Base-by-base conservation (phyloP, 1,140 invertebrate species). In the Colletes latitarsis region DNA sequence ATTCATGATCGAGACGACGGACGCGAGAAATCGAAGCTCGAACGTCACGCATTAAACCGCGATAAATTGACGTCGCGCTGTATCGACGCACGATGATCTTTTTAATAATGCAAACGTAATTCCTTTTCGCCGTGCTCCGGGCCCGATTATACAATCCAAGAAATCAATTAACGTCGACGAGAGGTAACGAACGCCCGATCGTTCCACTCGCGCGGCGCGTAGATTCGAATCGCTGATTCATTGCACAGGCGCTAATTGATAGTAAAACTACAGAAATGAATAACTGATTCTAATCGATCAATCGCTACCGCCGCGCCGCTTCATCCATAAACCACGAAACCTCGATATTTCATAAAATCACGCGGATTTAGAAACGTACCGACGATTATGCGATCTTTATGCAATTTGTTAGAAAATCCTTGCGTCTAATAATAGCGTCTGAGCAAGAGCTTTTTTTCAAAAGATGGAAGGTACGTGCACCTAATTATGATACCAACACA, bases 171-270 rank as follows among this genome's bases (percentile, higher is more conserved):
- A 88, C 73, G 83, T 86, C 85, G 76, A 77, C 66, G 73, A 58
- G 82, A 77, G 55, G 67, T 49, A 86, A 84, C 71, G 77, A 87
- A 64, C 39, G 71, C 55, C 30, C 73, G 19, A 19, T 43, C 53
- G 73, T 49, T 41, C 49, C 9, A 6, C 46, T 43, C 43, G 21
- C 76, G 57, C 15, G 74, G 53, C 75, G 14, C 55, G 67, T 43
- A 30, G 73, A 85, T 84, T 67, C 46, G 71, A 87, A 84, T 86
- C 77, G 76, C 78, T 82, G 86, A 87, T 89, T 89, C 81, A 83
- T 87, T 82, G 82, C 83, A 71, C 69, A 83, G 85, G 86, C 85
- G 88, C 84, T 90, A 90, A 90, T 89, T 89, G 88, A 90, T 84
- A 89, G 82, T 81, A 88, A 88, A 88, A 85, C 81, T 80, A 76